These are phyloP conservation scores for Neosilurus mollespiculum DNA, from an alignment of 2,797 vertebrate genomes.

Conservation along the genomic window DNA sequence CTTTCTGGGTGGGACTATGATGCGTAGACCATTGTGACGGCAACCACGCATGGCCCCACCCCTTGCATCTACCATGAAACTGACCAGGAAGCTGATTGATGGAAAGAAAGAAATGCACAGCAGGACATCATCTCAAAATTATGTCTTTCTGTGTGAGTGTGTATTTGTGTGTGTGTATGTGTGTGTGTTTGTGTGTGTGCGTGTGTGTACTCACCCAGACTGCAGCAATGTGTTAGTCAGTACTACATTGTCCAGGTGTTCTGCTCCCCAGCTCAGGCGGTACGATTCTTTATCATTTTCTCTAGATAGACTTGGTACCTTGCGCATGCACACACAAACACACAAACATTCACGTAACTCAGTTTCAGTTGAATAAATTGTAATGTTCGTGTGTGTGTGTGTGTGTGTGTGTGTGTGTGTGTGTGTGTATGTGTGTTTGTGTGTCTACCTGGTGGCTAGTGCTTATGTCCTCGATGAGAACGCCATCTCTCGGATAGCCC, in stretches of 20 bases:
- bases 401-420: background rate
- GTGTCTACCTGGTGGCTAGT: conserved; percentile 80
- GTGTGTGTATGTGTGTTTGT: background rate
- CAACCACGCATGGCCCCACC: conserved; percentile 98
- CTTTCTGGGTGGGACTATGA: conserved; percentile 96
- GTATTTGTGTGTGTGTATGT: conserved; percentile 2
- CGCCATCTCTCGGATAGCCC: conserved; percentile 84
- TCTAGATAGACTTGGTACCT: conserved; percentile 87
- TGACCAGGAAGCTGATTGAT: conserved; percentile 91
- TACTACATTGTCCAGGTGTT: conserved; percentile 94
- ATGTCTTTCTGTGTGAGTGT: conserved; percentile 49
- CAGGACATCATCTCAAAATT: background rate
- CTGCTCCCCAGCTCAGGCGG: conserved; percentile 92
- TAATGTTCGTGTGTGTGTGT: background rate
- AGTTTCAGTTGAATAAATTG: background rate
- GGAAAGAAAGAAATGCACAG: background rate
- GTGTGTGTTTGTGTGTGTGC: conserved; percentile 13
- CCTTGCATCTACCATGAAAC: conserved; percentile 98
- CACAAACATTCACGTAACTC: too few relatives aligned
- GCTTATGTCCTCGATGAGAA: conserved; percentile 88
- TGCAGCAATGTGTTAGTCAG: conserved; percentile 92
- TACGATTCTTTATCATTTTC: conserved; percentile 87
- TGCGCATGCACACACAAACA: background rate
- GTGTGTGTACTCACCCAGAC: conserved; percentile 83
- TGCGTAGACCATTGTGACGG: conserved; percentile 92